Evolutionary conservation across 2,888 invertebrate genomes (phyloP), one percentile per base, ranked within the genome.

Genomic region (Lasioglossum lativentre): DNA sequence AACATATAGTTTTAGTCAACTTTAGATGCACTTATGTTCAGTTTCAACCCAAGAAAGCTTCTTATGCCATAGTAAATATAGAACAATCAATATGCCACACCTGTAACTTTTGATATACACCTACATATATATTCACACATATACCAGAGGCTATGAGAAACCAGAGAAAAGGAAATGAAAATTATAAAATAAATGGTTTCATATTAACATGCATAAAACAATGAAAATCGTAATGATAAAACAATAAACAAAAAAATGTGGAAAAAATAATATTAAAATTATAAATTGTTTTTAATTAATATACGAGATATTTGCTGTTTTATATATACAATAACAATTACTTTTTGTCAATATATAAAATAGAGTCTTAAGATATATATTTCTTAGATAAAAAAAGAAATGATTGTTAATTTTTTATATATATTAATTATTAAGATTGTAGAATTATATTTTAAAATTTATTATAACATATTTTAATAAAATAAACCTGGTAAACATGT

Each of bases 81-180:
- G 86, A 85, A 86, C 81, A 86, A 86, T 86, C 86, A 85, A 86
- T 86, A 86, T 72, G 78, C 86, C 82, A 86, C 82, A 78, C 86
- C 86, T 86, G 82, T 86, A 81, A 85, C 85, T 75, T 86, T 81
- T 85, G 85, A 85, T 75, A 75, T 85, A 80, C 47, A 78, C 78
- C 56, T 70, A 84, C 47, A 52, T 52, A 52, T 42, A 76, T 42
- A 27, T 30, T 34, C 56, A 74, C 70, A 45, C 30, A 40, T 47
- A 80, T 30, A 47, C 2, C 12, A 16, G 16, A 40, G 5, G 47
- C 10, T 30, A 38, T 45, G 38, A 16, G 74, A 45, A 16, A 6
- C 23, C 5, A 70, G 30, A 52, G 14, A 19, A 40, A 70, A 40
- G 78, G 45, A 75, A 27, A 27, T 19, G 40, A 10, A 76, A 14